Base-by-base conservation (phyloP, 2,113 vertebrate genomes). In the Tetrao urogallus region DNA sequence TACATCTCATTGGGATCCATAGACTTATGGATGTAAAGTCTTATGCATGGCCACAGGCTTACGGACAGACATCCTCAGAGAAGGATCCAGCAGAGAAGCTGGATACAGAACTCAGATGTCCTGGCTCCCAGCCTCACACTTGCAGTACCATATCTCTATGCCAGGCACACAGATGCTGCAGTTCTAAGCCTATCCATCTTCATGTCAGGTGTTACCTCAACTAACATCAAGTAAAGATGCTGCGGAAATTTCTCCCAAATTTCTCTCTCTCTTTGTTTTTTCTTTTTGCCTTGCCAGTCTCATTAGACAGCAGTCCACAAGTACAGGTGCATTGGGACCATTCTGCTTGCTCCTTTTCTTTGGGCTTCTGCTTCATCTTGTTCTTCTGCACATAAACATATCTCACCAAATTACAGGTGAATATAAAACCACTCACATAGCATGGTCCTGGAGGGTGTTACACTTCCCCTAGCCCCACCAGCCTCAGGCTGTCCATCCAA, bases 161-260 rank as follows among this genome's bases (percentile, higher is more conserved):
- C 74, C 77, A 91, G 63, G 40, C 78, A 85, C 40, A 86, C 64
- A 93, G 89, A 82, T 66, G 86, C 91, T 94, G 71, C 45, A 63
- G 30, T 45, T 87, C 65, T 65, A 75, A 85, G 67, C n/a, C 64
- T 45, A 34, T 87, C 78, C 50, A 74, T 80, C 92, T 88, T 89
- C 25, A 27, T 50, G 71, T 80, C 91, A 92, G n/a, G 50, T 67
- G 45, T 84, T 91, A 73, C 71, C 71, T 91, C 86, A 90, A 74
- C 24, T 88, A 86, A 67, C 21, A 32, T 13, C 38, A 94, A 89
- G 56, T 48, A 89, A 73, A 91, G 40, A 36, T 77, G 69, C 22
- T 28, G 48, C 5, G 38, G 42, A 42, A 70, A 89, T 60, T 76
- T 83, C 36, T 76, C 48, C 30, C 19, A 42, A 70, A 89, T 58